Percentiles rank a stretch among this genome's conserved stretches.
phyloP scores from a whole-genome alignment of 2,888 invertebrate genomes.

The Pecten maximus region DNA sequence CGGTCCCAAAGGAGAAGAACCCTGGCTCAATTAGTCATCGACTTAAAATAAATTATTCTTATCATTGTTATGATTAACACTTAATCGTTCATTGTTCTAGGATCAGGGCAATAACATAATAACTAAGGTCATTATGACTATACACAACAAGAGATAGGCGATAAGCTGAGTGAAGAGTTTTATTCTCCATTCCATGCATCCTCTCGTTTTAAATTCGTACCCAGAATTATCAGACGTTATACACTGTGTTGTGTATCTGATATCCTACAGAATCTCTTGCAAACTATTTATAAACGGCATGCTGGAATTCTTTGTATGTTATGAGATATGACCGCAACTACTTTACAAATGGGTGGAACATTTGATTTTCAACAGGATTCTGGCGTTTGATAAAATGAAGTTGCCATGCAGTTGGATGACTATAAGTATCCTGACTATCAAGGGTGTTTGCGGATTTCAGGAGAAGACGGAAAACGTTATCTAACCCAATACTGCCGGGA shows the following conservation, averaged over 20 bases:
- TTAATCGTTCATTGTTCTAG: too few species aligned
- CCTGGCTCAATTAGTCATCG: too few species aligned
- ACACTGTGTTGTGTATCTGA: not conserved
- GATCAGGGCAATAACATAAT: too few species aligned
- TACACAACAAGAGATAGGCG: too few species aligned
- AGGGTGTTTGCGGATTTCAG: not conserved
- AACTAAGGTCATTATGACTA: too few species aligned
- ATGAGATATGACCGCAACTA: slow-evolving; percentile 32
- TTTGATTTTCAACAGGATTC: slow-evolving; percentile 29
- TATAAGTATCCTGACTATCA: not conserved
- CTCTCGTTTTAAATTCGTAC: not conserved
- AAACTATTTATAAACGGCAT: slow-evolving; percentile 16
- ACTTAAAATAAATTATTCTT: too few species aligned
- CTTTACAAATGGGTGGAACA: slow-evolving; percentile 35
- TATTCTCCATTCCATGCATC: not conserved
- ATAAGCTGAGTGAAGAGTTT: not conserved
- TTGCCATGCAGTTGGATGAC: not conserved
- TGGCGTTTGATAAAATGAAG: slow-evolving; percentile 30
- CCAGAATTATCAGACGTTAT: not conserved
- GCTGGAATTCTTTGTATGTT: slow-evolving; percentile 23
- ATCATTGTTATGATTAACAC: too few species aligned
- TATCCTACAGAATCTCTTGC: not conserved
- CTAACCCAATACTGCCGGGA: not conserved
- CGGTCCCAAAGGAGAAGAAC: too few species aligned
- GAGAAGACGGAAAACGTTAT: not conserved